Percentiles rank a stretch among this genome's conserved stretches.
phyloP scores from a whole-genome alignment of 2,113 vertebrate genomes.

The Sceloporus tristichus region DNA sequence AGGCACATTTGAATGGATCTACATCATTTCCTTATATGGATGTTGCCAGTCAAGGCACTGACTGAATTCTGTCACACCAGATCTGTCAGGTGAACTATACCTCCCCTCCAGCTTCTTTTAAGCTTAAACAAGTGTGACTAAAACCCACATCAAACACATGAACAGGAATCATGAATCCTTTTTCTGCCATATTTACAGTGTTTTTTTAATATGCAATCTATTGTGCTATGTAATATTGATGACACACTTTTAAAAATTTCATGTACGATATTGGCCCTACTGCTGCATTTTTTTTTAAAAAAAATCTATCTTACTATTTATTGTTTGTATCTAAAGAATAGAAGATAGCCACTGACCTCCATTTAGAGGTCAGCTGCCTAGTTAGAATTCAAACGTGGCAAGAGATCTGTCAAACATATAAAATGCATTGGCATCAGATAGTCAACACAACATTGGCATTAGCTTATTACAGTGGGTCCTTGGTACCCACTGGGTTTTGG shows the following conservation, averaged over 20 bases:
- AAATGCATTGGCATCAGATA: too few relatives aligned
- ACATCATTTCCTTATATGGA: conserved; percentile 19
- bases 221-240: not conserved
- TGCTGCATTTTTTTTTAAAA: too few relatives aligned
- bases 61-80: conserved; percentile 59
- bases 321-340: not conserved
- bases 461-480: too few relatives aligned
- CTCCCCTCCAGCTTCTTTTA: conserved; percentile 49
- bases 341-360: not conserved
- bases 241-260: not conserved
- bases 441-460: too few relatives aligned
- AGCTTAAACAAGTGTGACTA: conserved; percentile 42
- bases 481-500: too few relatives aligned
- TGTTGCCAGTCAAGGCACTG: conserved; percentile 44
- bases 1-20: conserved; percentile 40
- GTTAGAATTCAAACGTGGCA: not conserved
- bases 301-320: not conserved
- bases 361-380: not conserved
- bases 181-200: conserved; percentile 15
- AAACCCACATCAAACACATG: conserved; percentile 40
- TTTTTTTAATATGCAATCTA: conserved; percentile 29
- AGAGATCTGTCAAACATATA: too few relatives aligned
- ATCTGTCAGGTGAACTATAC: conserved; percentile 45
- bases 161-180: conserved; percentile 53
- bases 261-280: not conserved